Base-by-base conservation (phyloP, 2,797 vertebrate species). In the Ispidina lecontei region DNA sequence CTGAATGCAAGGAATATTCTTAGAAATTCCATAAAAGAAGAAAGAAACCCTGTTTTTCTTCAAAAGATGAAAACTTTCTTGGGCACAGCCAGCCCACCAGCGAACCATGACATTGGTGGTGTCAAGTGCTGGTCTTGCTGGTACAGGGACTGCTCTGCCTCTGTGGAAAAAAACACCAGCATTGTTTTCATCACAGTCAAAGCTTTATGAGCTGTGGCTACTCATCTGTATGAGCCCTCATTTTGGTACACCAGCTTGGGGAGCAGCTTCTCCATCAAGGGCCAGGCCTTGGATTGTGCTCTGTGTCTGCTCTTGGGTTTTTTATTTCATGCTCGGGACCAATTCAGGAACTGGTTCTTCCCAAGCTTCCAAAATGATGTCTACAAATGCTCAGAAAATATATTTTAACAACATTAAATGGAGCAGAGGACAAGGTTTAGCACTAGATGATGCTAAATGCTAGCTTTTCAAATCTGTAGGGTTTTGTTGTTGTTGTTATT, bases 91-190 rank as follows among this genome's bases (percentile, higher is more conserved):
- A 67, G 19, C 10, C 37, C 17, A 7, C 4, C 1, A 6, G 37
- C 18, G 39, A 65, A 9, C 29, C 20, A 4, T 0, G 2, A 33
- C 10, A 11, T 18, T 1, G 6, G 20, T 1, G 3, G 26, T 14
- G 25, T 35, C 0, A 0, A 64, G 39, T 56, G 16, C 56, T n/a
- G 71, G 23, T 41, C 1, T 2, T 52, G 37, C 31, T 1, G 1
- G 41, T 5, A 5, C 0, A 2, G 39, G 55, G 39, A 25, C 31
- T 2, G 3, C 13, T 35, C 44, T 4, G 12, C 10, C 1, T 7
- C 37, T 0, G 1, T 1, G 4, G 44, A 17, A 23, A 3, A 3
- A 3, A n/a, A 25, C 0, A 3, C 28, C 25, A 65, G 39, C 52
- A 31, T 49, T 1, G 0, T 20, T 3, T 13, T 35, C 37, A 5